Base-by-base conservation (phyloP, 2,797 vertebrate species). In the Takifugu rubripes region DNA sequence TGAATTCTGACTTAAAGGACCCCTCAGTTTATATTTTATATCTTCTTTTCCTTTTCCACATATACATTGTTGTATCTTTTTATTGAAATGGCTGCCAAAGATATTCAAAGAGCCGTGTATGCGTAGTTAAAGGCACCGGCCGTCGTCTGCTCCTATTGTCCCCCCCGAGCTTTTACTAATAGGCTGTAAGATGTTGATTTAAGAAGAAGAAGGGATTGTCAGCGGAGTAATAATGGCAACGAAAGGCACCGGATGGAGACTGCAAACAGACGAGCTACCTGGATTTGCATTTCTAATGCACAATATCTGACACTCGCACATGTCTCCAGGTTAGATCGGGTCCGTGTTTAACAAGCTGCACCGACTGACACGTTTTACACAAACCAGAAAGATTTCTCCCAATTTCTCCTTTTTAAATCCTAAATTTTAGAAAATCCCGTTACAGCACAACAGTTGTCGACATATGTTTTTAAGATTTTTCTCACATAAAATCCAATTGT, bases 121-220 rank as follows among this genome's bases (percentile, higher is more conserved):
- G 66, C 46, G 56, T 54, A 59, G 60, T 53, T 66, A 75, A 75
- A 70, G 54, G 36, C 53, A 61, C 16, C 33, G 51, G 69, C 75
- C 75, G 52, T 73, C 50, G 33, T 59, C 46, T 59, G 54, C 48
- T n/a, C 48, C 70, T 53, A 78, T 83, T 80, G 80, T 89, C 65
- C 64, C 29, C 49, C 59, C 40, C 70, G 79, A 82, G 71, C 80
- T 84, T 81, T 66, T 50, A 49, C 71, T 87, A 86, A 86, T 83
- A 84, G 70, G 68, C 77, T 82, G 78, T 79, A 84, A 76, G 66
- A 84, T 86, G 86, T 85, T 88, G 77, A 81, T 87, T 81, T 76
- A 82, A 74, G 77, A 66, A 78, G 67, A 55, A 55, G 68, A 68
- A 74, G 71, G 77, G 63, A 62, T 54, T 72, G 73, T 82, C 73